These are phyloP conservation scores for Diploptera punctata DNA, from an alignment of 2,888 invertebrate species.

Conservation along the genomic window DNA sequence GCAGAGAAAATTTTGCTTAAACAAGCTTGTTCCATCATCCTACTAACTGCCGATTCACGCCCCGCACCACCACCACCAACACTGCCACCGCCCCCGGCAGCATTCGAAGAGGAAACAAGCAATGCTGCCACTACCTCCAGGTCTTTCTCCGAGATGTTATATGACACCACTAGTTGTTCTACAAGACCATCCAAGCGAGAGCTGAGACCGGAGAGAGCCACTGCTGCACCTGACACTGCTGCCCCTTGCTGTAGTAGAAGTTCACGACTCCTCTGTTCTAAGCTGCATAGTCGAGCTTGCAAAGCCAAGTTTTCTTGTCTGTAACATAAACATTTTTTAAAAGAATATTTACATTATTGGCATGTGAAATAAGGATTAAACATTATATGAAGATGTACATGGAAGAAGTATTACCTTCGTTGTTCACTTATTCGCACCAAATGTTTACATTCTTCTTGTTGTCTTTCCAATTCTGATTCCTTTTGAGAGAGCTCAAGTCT, in stretches of 20 bases:
- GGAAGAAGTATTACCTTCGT: constrained; percentile 61
- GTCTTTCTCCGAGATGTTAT: constrained; percentile 76
- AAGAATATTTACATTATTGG: not conserved
- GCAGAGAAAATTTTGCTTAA: constrained; percentile 16
- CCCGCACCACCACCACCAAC: constrained; percentile 14
- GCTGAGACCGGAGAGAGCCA: constrained; percentile 71
- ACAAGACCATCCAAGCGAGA: constrained; percentile 73
- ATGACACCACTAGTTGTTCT: constrained; percentile 74
- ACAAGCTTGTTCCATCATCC: constrained; percentile 23
- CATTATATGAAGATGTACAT: no score
- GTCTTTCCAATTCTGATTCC: constrained; percentile 64
- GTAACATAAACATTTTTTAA: constrained; percentile 43
- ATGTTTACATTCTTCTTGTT: constrained; percentile 80
- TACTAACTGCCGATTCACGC: constrained; percentile 25
- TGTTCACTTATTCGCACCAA: constrained; percentile 82
- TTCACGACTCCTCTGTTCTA: constrained; percentile 69
- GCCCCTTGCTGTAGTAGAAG: constrained; percentile 72
- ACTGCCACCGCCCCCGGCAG: not conserved
- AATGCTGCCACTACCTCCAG: constrained; percentile 62
- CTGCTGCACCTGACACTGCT: constrained; percentile 71
- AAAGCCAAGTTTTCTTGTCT: constrained; percentile 72
- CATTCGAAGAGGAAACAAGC: constrained; percentile 8
- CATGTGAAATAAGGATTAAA: no score
- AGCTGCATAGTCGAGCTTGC: constrained; percentile 67
- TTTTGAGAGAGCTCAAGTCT: constrained; percentile 54